A percentile compares a stretch with the other conserved stretches of the same genome.
Conservation (phyloP, 1,140 invertebrate species). For the Linepithema humile region DNA sequence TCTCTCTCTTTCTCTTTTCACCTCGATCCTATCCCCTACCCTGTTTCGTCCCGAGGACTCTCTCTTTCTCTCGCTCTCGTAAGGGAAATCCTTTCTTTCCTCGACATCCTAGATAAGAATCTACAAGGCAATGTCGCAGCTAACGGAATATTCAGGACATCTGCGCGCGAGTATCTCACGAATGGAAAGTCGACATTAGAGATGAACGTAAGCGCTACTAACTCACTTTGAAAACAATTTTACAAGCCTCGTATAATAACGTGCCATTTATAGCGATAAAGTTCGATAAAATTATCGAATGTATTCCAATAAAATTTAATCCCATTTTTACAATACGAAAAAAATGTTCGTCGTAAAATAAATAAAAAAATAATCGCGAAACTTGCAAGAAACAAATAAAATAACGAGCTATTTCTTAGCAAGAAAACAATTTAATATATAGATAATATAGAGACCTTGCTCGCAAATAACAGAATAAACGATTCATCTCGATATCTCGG, state of each 20-base stretch:
- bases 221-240: background rate
- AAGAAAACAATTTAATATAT: constrained; percentile 8
- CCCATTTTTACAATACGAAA: background rate
- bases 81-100: constrained; percentile 64
- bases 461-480: background rate
- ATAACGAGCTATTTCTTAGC: background rate
- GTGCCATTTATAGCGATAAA: background rate
- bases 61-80: constrained; percentile 53
- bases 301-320: background rate
- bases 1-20: background rate
- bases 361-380: background rate
- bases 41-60: constrained; percentile 76
- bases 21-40: constrained; percentile 62
- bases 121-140: constrained; percentile 69
- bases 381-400: background rate
- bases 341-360: background rate
- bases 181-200: constrained; percentile 50
- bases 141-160: constrained; percentile 62
- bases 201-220: constrained; percentile 22
- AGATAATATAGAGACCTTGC: background rate
- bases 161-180: constrained; percentile 53
- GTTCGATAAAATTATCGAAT: background rate
- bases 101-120: constrained; percentile 66
- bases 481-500: constrained; percentile 35
- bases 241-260: background rate